phyloP scores from a whole-genome alignment of 2,888 invertebrate genomes.

The Pristionchus exspectatus region DNA sequence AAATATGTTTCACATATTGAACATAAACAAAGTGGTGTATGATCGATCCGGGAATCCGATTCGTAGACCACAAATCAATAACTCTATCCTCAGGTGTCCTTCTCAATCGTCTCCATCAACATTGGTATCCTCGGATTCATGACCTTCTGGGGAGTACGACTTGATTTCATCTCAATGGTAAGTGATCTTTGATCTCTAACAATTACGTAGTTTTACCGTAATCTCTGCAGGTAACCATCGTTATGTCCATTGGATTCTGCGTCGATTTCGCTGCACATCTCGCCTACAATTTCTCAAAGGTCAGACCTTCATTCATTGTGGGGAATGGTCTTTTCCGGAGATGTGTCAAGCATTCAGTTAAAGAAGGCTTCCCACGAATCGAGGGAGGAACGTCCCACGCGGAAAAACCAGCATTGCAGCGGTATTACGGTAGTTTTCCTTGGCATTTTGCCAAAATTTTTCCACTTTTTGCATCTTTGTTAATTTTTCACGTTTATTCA shows the following conservation, averaged over 20 bases:
- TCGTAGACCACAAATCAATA: not conserved
- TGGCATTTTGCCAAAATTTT: too few relatives aligned
- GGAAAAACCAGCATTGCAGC: too few relatives aligned
- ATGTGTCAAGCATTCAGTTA: not conserved
- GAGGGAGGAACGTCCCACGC: too few relatives aligned
- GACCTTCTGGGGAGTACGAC: constrained; percentile 94
- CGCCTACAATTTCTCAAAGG: constrained; percentile 84
- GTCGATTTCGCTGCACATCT: constrained; percentile 96
- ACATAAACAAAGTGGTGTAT: not conserved
- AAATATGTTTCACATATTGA: not conserved
- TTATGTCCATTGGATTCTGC: constrained; percentile 95
- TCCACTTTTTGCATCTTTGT: too few relatives aligned
- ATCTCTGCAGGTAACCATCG: constrained; percentile 83
- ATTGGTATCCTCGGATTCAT: constrained; percentile 94
- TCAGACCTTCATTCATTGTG: constrained; percentile 53
- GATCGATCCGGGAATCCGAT: not conserved
- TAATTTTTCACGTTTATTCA: too few relatives aligned
- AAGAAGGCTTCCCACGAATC: too few relatives aligned
- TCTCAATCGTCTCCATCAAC: constrained; percentile 94
- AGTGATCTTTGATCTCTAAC: constrained; percentile 81
- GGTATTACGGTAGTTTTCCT: too few relatives aligned
- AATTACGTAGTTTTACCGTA: not conserved
- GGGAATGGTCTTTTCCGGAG: constrained; percentile 4
- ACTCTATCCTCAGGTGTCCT: constrained; percentile 82
- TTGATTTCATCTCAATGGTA: constrained; percentile 91